Percentiles rank a stretch among this genome's conserved stretches.
These are phyloP conservation scores for Dicyrtoma fusca DNA, from an alignment of 2,888 invertebrate species.

Conservation along the genomic window DNA sequence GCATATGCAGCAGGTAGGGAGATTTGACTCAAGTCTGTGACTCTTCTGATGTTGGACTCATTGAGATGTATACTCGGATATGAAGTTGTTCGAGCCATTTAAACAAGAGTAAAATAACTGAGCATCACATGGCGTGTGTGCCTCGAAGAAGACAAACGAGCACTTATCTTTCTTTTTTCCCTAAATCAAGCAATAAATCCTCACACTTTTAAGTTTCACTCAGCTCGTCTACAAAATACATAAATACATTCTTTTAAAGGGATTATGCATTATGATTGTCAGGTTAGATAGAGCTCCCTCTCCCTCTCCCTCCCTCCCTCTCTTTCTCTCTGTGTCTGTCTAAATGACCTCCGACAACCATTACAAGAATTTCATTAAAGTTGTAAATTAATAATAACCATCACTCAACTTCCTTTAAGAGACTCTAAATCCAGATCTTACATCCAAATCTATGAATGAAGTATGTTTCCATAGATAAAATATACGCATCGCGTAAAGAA, in stretches of 20 bases:
- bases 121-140: conserved; percentile 11
- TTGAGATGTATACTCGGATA: background rate
- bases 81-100: conserved; percentile 1
- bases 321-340: background rate
- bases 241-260: background rate
- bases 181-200: conserved; percentile 1
- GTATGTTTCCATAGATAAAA: background rate
- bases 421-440: conserved; percentile 17
- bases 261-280: too few species aligned
- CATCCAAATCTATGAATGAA: background rate
- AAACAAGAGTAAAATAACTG: conserved; percentile 9
- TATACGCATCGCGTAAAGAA: background rate
- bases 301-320: background rate
- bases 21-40: background rate
- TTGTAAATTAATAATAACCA: conserved; percentile 30
- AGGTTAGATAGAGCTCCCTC: background rate
- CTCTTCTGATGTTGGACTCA: background rate
- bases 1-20: too few species aligned
- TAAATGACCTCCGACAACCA: conserved; percentile 37
- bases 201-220: conserved; percentile 14
- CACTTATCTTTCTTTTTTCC: conserved; percentile 2
- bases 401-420: conserved; percentile 32
- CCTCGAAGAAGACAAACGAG: conserved; percentile 9
- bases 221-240: background rate
- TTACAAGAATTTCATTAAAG: conserved; percentile 25